Evolutionary conservation across 2,797 vertebrate species (phyloP).

Genomic region (Enoplosus armatus): DNA sequence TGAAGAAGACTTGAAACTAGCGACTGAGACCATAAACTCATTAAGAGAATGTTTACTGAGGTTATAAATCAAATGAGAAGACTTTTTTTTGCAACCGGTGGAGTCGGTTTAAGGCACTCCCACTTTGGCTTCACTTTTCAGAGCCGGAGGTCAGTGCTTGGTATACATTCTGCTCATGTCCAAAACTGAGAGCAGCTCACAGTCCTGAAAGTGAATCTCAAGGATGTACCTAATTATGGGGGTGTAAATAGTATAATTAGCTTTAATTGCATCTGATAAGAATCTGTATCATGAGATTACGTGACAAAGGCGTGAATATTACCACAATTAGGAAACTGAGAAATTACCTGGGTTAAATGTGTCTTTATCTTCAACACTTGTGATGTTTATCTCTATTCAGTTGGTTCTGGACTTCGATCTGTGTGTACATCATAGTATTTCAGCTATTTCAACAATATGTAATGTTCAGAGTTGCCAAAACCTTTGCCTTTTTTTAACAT

Average conservation of each 20-base stretch:
- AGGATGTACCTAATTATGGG: constrained; percentile 53
- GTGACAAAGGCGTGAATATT: constrained; percentile 44
- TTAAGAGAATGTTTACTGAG: too few relatives aligned
- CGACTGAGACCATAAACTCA: too few relatives aligned
- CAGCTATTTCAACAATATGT: neutral
- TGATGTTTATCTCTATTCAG: constrained; percentile 33
- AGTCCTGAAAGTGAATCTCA: constrained; percentile 58
- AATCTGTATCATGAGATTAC: constrained; percentile 55
- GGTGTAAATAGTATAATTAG: constrained; percentile 67
- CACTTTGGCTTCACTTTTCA: too few relatives aligned
- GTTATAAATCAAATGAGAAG: too few relatives aligned
- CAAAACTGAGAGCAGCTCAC: constrained; percentile 34
- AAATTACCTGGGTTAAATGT: constrained; percentile 48
- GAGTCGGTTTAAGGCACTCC: too few relatives aligned
- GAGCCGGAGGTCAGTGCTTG: too few relatives aligned
- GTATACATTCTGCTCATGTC: constrained; percentile 23
- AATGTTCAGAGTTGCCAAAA: neutral
- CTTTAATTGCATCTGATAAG: constrained; percentile 63
- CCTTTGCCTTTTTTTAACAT: neutral
- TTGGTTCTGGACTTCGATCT: neutral
- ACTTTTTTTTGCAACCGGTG: too few relatives aligned
- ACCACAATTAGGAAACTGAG: constrained; percentile 29
- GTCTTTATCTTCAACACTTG: constrained; percentile 31
- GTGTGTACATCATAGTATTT: neutral
- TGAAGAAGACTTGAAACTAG: too few relatives aligned